Conservation (phyloP, 2,797 vertebrate species). For the Psittacula echo region DNA sequence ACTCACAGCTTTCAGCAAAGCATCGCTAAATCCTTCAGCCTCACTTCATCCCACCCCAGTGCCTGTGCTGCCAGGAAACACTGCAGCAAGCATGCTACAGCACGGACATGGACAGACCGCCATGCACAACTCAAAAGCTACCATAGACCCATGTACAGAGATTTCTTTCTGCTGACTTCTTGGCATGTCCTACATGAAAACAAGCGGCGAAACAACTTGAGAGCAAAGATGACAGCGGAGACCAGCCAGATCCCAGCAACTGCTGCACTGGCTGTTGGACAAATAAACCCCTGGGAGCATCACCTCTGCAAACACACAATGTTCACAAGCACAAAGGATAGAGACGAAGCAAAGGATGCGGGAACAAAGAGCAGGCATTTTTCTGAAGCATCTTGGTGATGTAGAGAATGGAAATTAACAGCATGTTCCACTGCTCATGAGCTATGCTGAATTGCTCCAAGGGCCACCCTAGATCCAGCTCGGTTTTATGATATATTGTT, state of each 20-base stretch:
- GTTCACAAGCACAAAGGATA: neutral
- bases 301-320: neutral
- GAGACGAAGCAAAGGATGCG: neutral
- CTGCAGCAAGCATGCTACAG: accelerated
- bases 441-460: slow-evolving; percentile 17
- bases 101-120: accelerated
- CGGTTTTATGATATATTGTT: neutral
- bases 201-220: neutral
- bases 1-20: neutral
- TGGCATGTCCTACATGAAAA: neutral
- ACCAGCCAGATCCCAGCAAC: neutral
- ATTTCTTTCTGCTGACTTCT: neutral
- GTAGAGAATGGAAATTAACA: neutral
- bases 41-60: neutral
- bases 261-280: neutral
- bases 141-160: accelerated
- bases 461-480: neutral
- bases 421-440: neutral
- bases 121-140: accelerated
- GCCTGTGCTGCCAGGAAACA: neutral
- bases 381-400: neutral
- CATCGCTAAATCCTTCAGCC: neutral
- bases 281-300: neutral
- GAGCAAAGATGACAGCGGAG: neutral
- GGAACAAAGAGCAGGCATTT: neutral